phyloP scores from a whole-genome alignment of 2,888 invertebrate species.

The Deilephila porcellus region DNA sequence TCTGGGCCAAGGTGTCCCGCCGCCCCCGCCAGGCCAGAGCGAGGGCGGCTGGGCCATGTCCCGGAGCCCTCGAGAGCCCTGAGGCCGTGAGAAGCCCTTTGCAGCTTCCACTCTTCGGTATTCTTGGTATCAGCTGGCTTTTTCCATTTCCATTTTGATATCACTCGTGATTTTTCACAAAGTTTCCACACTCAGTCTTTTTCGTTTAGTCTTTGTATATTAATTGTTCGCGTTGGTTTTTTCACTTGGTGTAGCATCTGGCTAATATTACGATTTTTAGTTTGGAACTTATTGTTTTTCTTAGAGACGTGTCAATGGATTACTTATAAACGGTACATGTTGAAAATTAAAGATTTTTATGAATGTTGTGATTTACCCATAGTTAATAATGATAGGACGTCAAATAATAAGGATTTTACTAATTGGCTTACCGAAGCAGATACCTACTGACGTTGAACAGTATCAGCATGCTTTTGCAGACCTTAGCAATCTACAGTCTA shows the following conservation, averaged over 20 bases:
- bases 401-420: too few relatives aligned
- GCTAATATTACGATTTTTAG: constrained; percentile 29
- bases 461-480: too few relatives aligned
- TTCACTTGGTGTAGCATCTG: constrained; percentile 39
- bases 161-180: constrained; percentile 75
- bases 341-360: too few relatives aligned
- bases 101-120: constrained; percentile 80
- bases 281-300: neutral
- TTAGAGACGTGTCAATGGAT: constrained; percentile 43
- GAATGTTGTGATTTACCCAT: too few relatives aligned
- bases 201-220: constrained; percentile 44
- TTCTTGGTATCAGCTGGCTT: constrained; percentile 74
- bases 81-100: constrained; percentile 62
- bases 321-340: constrained; percentile 1
- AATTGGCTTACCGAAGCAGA: too few relatives aligned
- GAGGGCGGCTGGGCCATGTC: constrained; percentile 82
- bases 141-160: constrained; percentile 81
- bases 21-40: constrained; percentile 63
- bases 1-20: constrained; percentile 52
- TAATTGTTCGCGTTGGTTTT: constrained; percentile 32
- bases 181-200: constrained; percentile 54
- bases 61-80: constrained; percentile 59
- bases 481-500: too few relatives aligned
- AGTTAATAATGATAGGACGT: too few relatives aligned
- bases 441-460: too few relatives aligned